Conservation (phyloP, 2,888 invertebrate genomes). For the Melangyna quadrimaculata region DNA sequence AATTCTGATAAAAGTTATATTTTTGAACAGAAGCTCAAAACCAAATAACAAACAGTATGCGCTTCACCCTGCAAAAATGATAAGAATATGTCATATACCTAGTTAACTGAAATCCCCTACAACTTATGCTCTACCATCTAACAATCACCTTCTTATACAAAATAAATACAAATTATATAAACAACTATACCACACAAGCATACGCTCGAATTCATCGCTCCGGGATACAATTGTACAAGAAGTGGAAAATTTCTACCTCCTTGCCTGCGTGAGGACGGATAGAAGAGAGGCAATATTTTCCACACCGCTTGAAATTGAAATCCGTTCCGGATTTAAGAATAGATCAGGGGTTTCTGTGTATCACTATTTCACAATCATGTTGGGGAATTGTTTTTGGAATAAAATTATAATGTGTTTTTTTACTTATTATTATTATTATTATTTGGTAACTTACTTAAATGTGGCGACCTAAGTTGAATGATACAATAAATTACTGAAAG, state of each 20-base stretch:
- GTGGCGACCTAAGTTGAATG: too few relatives aligned
- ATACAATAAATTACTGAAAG: too few relatives aligned
- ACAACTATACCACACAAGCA: slow-evolving; percentile 10
- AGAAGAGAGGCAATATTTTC: slow-evolving; percentile 8
- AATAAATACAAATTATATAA: background rate
- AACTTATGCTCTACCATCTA: slow-evolving; percentile 27
- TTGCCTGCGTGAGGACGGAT: background rate
- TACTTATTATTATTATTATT: background rate
- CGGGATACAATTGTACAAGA: slow-evolving; percentile 35
- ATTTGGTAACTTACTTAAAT: background rate
- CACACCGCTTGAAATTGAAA: slow-evolving; percentile 31
- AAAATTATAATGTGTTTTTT: background rate
- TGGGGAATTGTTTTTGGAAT: background rate
- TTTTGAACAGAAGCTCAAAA: too few relatives aligned
- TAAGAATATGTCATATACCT: slow-evolving; percentile 13
- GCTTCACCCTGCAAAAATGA: background rate
- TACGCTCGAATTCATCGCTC: slow-evolving; percentile 48
- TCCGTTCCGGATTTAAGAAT: slow-evolving; percentile 16
- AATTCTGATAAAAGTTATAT: too few relatives aligned
- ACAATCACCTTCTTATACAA: slow-evolving; percentile 39
- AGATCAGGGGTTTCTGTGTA: slow-evolving; percentile 6
- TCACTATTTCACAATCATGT: background rate
- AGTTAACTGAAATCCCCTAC: slow-evolving; percentile 21
- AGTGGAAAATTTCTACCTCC: slow-evolving; percentile 16
- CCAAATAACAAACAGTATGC: too few relatives aligned